A percentile compares a stretch with the other conserved stretches of the same genome.
These are phyloP conservation scores for Sinhomidia bicolor DNA, from an alignment of 2,888 invertebrate genomes.

Conservation along the genomic window DNA sequence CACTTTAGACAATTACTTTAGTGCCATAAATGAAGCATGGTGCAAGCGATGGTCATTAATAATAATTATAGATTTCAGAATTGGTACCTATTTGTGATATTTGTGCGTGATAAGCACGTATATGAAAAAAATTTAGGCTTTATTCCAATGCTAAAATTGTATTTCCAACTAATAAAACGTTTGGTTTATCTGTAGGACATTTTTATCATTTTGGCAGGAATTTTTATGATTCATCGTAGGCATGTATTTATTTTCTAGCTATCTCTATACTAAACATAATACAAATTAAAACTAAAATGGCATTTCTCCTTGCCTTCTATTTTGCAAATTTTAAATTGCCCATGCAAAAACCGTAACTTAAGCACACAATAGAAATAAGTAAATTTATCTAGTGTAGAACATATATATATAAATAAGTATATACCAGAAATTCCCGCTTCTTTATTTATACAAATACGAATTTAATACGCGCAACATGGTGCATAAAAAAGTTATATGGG, in stretches of 20 bases:
- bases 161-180: neutral
- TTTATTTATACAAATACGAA: neutral
- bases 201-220: neutral
- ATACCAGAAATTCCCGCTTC: neutral
- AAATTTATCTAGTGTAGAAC: too few species aligned
- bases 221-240: neutral
- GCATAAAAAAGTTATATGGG: neutral
- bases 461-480: neutral
- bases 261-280: neutral
- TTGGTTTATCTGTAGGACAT: neutral
- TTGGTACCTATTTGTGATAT: constrained; percentile 31
- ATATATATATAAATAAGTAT: too few species aligned
- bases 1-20: too few species aligned
- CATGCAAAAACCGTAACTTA: neutral
- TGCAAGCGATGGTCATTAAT: neutral
- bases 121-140: neutral
- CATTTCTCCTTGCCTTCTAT: constrained; percentile 6
- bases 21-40: too few species aligned
- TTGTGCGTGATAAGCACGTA: neutral
- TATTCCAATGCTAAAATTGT: neutral
- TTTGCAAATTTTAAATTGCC: neutral
- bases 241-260: neutral
- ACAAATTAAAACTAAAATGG: neutral
- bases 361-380: too few species aligned
- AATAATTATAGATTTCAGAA: neutral